phyloP scores from a whole-genome alignment of 2,113 vertebrate species.

The Datnioides undecimradiatus region DNA sequence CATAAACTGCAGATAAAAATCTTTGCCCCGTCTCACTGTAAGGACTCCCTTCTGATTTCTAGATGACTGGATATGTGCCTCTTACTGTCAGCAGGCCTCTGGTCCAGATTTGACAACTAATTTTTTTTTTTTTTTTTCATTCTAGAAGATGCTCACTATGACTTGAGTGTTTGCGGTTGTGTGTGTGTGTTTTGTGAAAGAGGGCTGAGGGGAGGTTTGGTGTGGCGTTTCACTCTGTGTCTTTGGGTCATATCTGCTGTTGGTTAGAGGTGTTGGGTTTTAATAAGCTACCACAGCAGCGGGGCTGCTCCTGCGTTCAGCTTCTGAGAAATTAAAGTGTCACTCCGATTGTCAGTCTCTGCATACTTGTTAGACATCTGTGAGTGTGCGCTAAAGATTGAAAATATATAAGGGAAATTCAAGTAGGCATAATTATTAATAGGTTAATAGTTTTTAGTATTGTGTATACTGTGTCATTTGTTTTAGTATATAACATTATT shows the following conservation, averaged over 20 bases:
- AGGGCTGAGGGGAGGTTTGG: slow-evolving; percentile 43
- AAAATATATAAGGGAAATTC: neutral
- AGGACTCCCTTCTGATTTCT: neutral
- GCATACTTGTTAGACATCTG: slow-evolving; percentile 27
- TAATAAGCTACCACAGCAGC: slow-evolving; percentile 56
- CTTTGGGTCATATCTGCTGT: slow-evolving; percentile 21
- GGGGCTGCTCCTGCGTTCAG: slow-evolving; percentile 30
- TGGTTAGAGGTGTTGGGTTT: slow-evolving; percentile 61
- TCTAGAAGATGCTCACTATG: slow-evolving; percentile 18
- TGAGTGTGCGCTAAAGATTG: neutral
- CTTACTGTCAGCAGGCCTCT: slow-evolving; percentile 6
- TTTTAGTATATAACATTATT: neutral
- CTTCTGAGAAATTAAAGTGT: slow-evolving; percentile 40
- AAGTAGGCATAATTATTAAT: neutral
- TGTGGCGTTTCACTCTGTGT: slow-evolving; percentile 41
- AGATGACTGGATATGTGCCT: neutral
- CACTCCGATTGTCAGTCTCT: slow-evolving; percentile 28
- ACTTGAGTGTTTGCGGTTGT: slow-evolving; percentile 37
- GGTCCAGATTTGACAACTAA: slow-evolving; percentile 14
- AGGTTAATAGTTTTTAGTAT: neutral
- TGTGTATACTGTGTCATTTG: neutral
- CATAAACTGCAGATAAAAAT: neutral
- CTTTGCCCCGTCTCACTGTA: neutral
- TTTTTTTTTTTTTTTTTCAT: neutral
- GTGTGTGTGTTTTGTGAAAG: slow-evolving; percentile 8